phyloP scores from a whole-genome alignment of 2,888 invertebrate species.

The Tachystola acroxantha region DNA sequence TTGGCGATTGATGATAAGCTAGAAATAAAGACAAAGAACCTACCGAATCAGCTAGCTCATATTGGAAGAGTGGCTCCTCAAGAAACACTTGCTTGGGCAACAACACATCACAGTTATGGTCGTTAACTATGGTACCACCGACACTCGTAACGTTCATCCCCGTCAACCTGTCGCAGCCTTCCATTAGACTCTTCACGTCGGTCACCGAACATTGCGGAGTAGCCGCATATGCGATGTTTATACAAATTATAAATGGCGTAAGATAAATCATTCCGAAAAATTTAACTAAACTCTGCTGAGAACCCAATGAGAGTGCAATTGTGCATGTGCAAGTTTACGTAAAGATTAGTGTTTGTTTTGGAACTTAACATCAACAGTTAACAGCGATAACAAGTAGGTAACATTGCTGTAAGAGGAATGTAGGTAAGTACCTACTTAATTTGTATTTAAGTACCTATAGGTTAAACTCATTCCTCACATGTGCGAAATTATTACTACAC shows the following conservation, averaged over 20 bases:
- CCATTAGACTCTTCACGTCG: constrained; percentile 55
- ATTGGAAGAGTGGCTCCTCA: constrained; percentile 66
- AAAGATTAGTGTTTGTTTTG: neutral
- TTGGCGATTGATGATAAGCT: no score
- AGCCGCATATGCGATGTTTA: constrained; percentile 22
- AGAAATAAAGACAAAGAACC: no score
- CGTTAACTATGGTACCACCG: constrained; percentile 65
- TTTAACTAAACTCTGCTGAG: neutral
- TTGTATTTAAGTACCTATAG: no score
- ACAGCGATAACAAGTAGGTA: no score
- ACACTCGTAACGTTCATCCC: constrained; percentile 62
- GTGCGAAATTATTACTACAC: no score
- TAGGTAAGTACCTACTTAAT: no score
- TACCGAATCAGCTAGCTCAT: constrained; percentile 55
- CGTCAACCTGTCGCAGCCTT: constrained; percentile 55
- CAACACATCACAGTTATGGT: constrained; percentile 67
- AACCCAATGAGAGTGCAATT: neutral
- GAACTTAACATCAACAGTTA: neutral
- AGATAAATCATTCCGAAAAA: constrained; percentile 9
- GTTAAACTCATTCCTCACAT: no score
- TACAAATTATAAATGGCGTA: constrained; percentile 15
- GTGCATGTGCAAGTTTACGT: neutral
- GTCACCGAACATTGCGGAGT: constrained; percentile 40
- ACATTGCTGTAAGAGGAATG: no score
- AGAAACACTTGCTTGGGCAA: constrained; percentile 66